These are phyloP conservation scores for Belgica antarctica DNA, from an alignment of 2,888 invertebrate species.

Conservation along the genomic window DNA sequence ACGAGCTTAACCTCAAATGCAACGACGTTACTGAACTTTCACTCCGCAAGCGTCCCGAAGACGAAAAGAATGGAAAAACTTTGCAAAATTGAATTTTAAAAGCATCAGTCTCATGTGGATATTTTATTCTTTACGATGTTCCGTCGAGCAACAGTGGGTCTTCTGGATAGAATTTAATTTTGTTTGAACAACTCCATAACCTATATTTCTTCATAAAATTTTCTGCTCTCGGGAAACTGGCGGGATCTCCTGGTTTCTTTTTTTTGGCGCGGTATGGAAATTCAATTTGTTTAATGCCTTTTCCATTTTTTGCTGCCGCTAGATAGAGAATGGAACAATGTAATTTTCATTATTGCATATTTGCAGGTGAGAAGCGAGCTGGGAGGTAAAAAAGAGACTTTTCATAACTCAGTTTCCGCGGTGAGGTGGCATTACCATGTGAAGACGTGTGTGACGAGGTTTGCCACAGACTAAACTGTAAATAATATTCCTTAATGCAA, in stretches of 20 bases:
- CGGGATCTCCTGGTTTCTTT: not conserved
- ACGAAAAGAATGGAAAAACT: not conserved
- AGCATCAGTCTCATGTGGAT: conserved; percentile 19
- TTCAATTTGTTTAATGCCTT: conserved; percentile 40
- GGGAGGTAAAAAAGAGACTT: not conserved
- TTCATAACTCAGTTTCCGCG: not conserved
- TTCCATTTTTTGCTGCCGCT: not conserved
- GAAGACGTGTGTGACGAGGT: not conserved
- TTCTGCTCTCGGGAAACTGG: not conserved
- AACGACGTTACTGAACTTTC: not conserved
- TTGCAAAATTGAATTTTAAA: conserved; percentile 21
- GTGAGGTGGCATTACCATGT: not conserved
- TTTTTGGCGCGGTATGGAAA: conserved; percentile 15
- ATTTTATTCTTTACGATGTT: conserved; percentile 2
- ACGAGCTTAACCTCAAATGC: too few species aligned
- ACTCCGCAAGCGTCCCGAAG: not conserved
- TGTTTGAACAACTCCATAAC: conserved; percentile 34
- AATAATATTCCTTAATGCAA: conserved; percentile 3
- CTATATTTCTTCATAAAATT: conserved; percentile 35
- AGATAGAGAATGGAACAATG: not conserved
- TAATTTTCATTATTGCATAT: conserved; percentile 17
- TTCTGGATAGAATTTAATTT: conserved; percentile 28
- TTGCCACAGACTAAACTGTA: conserved; percentile 10
- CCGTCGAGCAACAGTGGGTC: conserved; percentile 18
- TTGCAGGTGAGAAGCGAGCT: not conserved